Evolutionary conservation across 1,140 invertebrate species (phyloP).

Genomic region (Carposina sasakii): DNA sequence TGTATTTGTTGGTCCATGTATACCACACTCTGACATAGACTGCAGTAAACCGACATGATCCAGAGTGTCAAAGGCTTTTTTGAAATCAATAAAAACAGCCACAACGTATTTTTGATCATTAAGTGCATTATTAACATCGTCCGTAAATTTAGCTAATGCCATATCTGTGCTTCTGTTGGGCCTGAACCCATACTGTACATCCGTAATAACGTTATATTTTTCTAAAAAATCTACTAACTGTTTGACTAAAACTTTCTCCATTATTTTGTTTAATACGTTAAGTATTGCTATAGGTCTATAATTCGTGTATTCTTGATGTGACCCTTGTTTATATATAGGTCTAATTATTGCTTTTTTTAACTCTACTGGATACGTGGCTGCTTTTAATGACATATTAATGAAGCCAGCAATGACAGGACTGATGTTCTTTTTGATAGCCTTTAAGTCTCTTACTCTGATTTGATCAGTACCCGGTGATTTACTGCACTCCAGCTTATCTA

Average conservation of each 20-base stretch:
- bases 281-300: constrained; percentile 30
- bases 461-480: constrained; percentile 15
- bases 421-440: constrained; percentile 5
- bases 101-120: constrained; percentile 17
- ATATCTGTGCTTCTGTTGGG: constrained; percentile 7
- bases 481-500: constrained; percentile 10
- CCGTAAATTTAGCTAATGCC: constrained; percentile 10
- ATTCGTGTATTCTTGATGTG: constrained; percentile 21
- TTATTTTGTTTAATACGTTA: constrained; percentile 24
- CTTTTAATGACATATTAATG: constrained; percentile 15
- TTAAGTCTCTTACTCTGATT: constrained; percentile 16
- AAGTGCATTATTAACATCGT: constrained; percentile 12
- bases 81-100: constrained; percentile 24
- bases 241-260: constrained; percentile 27
- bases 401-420: constrained; percentile 8
- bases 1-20: constrained; percentile 15
- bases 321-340: constrained; percentile 22
- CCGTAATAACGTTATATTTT: constrained; percentile 14
- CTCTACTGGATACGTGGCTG: constrained; percentile 14
- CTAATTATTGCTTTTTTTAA: constrained; percentile 23
- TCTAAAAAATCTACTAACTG: constrained; percentile 26
- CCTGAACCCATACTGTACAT: constrained; percentile 24
- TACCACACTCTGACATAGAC: constrained; percentile 24
- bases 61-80: constrained; percentile 25
- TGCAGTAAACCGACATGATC: constrained; percentile 15